These are phyloP conservation scores for Rhogogaster chlorosoma DNA, from an alignment of 2,888 invertebrate genomes.

Conservation along the genomic window DNA sequence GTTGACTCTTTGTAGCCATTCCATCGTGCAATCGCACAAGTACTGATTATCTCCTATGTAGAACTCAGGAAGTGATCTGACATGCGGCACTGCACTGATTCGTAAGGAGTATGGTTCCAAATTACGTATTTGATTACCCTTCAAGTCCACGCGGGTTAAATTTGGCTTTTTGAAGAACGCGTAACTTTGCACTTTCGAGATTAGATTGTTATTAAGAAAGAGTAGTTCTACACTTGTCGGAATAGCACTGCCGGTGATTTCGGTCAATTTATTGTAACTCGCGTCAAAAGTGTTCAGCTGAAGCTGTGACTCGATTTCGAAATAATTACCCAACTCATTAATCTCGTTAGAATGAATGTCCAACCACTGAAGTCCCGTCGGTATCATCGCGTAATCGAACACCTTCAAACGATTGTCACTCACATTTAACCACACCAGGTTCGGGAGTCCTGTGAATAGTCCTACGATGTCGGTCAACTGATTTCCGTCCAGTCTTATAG, in stretches of 20 bases:
- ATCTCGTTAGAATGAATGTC: conserved; percentile 93
- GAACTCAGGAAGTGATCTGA: conserved; percentile 88
- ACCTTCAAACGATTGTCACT: conserved; percentile 91
- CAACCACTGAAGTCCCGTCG: conserved; percentile 90
- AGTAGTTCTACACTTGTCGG: conserved; percentile 91
- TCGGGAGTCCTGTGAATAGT: conserved; percentile 89
- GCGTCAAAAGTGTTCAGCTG: conserved; percentile 90
- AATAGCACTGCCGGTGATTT: conserved; percentile 90
- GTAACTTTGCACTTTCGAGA: conserved; percentile 91
- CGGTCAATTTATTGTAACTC: conserved; percentile 89
- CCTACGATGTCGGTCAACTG: conserved; percentile 88
- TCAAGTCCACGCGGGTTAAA: conserved; percentile 89
- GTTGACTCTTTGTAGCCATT: conserved; percentile 92
- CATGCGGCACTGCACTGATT: conserved; percentile 87
- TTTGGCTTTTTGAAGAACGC: conserved; percentile 93
- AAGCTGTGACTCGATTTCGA: conserved; percentile 89
- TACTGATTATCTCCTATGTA: conserved; percentile 92
- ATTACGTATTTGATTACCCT: conserved; percentile 89
- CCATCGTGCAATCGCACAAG: conserved; percentile 94
- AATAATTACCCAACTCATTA: conserved; percentile 90
- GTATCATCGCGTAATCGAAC: conserved; percentile 93
- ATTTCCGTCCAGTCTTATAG: conserved; percentile 91
- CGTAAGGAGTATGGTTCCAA: conserved; percentile 88
- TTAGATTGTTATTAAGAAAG: conserved; percentile 89
- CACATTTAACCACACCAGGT: conserved; percentile 91